phyloP scores from a whole-genome alignment of 2,888 invertebrate species.

The Willowsia nigromaculata region DNA sequence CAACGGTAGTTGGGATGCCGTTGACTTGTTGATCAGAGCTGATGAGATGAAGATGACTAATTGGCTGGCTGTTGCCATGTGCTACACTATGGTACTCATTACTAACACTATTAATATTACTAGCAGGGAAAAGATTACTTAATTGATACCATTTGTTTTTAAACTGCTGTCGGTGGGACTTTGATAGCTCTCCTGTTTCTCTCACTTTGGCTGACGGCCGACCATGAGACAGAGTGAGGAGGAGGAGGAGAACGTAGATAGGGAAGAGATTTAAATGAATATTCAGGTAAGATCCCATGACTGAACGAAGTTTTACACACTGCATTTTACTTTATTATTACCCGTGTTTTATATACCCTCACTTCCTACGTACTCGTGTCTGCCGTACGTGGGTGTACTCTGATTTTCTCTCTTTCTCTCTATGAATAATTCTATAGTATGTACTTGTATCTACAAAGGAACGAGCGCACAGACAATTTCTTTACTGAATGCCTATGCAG shows the following conservation, averaged over 20 bases:
- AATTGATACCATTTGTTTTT: slow-evolving; percentile 68
- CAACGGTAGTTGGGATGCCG: slow-evolving; percentile 21
- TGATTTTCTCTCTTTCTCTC: neutral
- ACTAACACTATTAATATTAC: slow-evolving; percentile 67
- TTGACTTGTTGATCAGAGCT: slow-evolving; percentile 62
- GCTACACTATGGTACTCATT: slow-evolving; percentile 66
- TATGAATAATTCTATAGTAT: too few species aligned
- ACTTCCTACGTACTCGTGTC: slow-evolving; percentile 6
- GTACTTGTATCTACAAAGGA: neutral
- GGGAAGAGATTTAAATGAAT: slow-evolving; percentile 75
- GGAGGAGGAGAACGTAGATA: slow-evolving; percentile 75
- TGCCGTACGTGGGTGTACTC: neutral
- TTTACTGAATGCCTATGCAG: neutral
- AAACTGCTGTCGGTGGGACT: slow-evolving; percentile 58
- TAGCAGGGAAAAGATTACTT: slow-evolving; percentile 53
- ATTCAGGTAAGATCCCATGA: slow-evolving; percentile 75
- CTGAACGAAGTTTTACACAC: slow-evolving; percentile 72
- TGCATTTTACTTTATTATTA: slow-evolving; percentile 53
- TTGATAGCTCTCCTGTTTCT: slow-evolving; percentile 59
- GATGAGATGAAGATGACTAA: slow-evolving; percentile 58
- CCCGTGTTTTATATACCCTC: slow-evolving; percentile 22
- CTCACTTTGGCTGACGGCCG: slow-evolving; percentile 74
- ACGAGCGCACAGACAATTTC: slow-evolving; percentile 22
- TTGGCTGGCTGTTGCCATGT: slow-evolving; percentile 54
- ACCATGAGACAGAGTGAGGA: slow-evolving; percentile 75